Base-by-base conservation (phyloP, 2,888 invertebrate species). In the Eledona agricola region DNA sequence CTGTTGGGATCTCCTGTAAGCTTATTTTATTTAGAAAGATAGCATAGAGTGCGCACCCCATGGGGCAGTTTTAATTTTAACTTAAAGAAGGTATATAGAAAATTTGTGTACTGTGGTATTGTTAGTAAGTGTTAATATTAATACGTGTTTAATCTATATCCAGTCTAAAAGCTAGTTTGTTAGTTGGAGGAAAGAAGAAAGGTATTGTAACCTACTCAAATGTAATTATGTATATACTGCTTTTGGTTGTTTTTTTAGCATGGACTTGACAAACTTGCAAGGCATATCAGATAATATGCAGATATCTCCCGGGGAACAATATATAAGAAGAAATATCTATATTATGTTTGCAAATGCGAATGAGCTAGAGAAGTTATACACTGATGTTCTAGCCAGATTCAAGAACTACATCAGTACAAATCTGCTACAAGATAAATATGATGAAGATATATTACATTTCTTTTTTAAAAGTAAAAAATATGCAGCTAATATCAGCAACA, bases 271-370 rank as follows among this genome's bases (percentile, higher is more conserved):
- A 29, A 28, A 42, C 19, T 42, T 42, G 40, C 1, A 46, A 58
- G 5, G 65, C 63, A 16, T 76, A 73, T 38, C 40, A 38, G 20
- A 42, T 42, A 42, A 42, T 28, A 42, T 42, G 42, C 42, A 42
- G 42, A 17, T 43, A 43, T 43, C 31, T 43, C 43, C 31, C 29
- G 11, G 31, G 22, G 29, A 43, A 43, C 31, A 43, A 43, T 23
- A 43, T 43, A 31, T 43, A 49, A 38, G 49, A 12, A 38, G 12
- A 38, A 28, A 20, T 7, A 23, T 28, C 10, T 43, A 50, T 38
- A 25, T 38, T 38, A 22, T 64, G 1, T 37, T 37, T 37, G 37
- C 37, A 37, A 37, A 37, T 42, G 42, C 42, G 19, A 42, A 42
- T 42, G 29, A 42, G 19, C 42, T 42, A 29, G 42, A 42, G 5